These are phyloP conservation scores for Melolontha melolontha DNA, from an alignment of 2,888 invertebrate species.

Conservation along the genomic window DNA sequence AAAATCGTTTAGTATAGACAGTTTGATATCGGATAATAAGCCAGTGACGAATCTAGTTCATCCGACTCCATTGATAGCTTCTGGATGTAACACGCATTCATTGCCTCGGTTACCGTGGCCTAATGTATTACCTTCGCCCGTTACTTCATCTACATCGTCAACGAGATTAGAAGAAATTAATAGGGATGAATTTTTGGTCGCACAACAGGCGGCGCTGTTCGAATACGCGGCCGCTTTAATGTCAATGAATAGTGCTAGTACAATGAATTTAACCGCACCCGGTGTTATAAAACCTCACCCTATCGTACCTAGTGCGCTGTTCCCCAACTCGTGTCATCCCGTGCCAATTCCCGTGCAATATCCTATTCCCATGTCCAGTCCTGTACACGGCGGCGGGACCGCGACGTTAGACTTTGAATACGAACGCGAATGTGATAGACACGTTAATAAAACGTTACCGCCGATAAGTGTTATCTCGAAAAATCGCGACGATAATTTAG, in stretches of 20 bases:
- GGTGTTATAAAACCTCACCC: constrained; percentile 55
- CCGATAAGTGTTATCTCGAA: constrained; percentile 52
- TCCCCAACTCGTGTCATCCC: constrained; percentile 54
- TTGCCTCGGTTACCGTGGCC: constrained; percentile 51
- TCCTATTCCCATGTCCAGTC: constrained; percentile 50
- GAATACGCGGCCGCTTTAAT: constrained; percentile 55
- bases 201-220: constrained; percentile 55
- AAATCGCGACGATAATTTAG: constrained; percentile 49
- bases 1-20: constrained; percentile 86
- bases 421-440: constrained; percentile 53
- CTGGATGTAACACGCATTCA: constrained; percentile 46
- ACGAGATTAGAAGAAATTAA: constrained; percentile 49
- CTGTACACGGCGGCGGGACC: constrained; percentile 46
- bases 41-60: constrained; percentile 43
- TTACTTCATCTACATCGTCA: constrained; percentile 26
- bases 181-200: constrained; percentile 53
- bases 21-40: constrained; percentile 68
- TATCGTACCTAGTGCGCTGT: constrained; percentile 53
- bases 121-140: constrained; percentile 47
- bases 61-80: constrained; percentile 44
- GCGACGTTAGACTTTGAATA: constrained; percentile 49
- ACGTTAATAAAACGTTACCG: constrained; percentile 49
- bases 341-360: constrained; percentile 56
- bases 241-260: constrained; percentile 53
- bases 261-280: constrained; percentile 47